These are phyloP conservation scores for Nannoperca australis DNA, from an alignment of 2,797 vertebrate genomes.

Conservation along the genomic window DNA sequence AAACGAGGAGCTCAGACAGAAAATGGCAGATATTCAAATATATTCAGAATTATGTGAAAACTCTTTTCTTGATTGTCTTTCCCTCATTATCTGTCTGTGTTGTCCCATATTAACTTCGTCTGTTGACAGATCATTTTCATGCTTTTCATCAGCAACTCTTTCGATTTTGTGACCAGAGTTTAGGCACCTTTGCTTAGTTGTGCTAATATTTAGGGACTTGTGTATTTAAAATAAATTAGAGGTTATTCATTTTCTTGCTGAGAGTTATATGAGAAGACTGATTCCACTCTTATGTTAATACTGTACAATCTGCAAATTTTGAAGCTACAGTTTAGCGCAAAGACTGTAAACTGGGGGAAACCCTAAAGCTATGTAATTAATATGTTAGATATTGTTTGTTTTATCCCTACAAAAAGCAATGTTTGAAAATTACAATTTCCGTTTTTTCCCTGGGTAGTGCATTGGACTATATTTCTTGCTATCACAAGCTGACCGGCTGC, in stretches of 20 bases:
- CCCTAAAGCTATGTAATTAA: neutral
- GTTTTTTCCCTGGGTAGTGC: too few species aligned
- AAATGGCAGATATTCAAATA: slow-evolving; percentile 60
- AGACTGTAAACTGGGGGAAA: neutral
- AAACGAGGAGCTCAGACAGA: slow-evolving; percentile 47
- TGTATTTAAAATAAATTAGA: neutral
- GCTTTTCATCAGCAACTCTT: slow-evolving; percentile 43
- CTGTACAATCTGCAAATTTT: neutral
- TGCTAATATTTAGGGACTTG: neutral
- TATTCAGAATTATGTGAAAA: slow-evolving; percentile 52
- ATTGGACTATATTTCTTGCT: neutral
- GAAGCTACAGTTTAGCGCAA: neutral
- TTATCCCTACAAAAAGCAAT: neutral
- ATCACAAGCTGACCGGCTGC: neutral
- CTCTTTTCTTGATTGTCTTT: slow-evolving; percentile 52
- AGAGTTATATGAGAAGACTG: slow-evolving; percentile 9
- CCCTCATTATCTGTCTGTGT: slow-evolving; percentile 60
- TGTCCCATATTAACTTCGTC: slow-evolving; percentile 47
- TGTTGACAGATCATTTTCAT: slow-evolving; percentile 58
- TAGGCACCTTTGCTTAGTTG: neutral
- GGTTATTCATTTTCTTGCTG: neutral
- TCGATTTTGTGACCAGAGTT: neutral
- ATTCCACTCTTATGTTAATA: neutral
- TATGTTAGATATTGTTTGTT: neutral
- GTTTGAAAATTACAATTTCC: neutral